These are phyloP conservation scores for Ramazzottius varieornatus DNA, from an alignment of 2,888 invertebrate species.

Conservation along the genomic window DNA sequence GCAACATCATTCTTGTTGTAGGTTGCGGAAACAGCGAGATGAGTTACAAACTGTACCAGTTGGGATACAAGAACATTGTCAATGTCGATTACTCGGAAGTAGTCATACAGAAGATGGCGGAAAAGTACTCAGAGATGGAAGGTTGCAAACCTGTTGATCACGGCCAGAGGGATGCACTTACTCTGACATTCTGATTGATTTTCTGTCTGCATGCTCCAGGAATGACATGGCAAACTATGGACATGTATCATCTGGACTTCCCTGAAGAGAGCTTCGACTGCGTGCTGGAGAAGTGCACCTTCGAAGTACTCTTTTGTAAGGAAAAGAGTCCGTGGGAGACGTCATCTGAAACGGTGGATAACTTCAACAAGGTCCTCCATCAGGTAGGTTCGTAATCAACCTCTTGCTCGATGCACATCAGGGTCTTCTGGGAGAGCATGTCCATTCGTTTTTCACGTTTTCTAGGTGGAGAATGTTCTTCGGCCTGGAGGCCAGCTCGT, in stretches of 20 bases:
- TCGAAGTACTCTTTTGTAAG: constrained; percentile 25
- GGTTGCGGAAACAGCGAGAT: constrained; percentile 26
- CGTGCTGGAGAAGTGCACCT: constrained; percentile 26
- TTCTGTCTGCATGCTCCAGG: constrained; percentile 10
- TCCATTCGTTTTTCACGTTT: too few species aligned
- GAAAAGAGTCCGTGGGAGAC: constrained; percentile 22
- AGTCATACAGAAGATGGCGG: constrained; percentile 21
- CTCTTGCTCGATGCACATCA: too few species aligned
- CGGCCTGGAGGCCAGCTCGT: not conserved
- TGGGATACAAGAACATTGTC: constrained; percentile 22
- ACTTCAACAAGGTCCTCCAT: not conserved
- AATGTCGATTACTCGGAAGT: constrained; percentile 25
- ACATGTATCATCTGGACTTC: constrained; percentile 20
- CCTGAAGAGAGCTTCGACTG: constrained; percentile 20
- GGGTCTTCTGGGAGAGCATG: too few species aligned
- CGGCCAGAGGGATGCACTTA: not conserved
- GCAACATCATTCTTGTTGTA: constrained; percentile 12
- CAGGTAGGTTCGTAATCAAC: not conserved
- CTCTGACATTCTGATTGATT: not conserved
- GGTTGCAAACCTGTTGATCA: not conserved
- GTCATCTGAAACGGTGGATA: constrained; percentile 12
- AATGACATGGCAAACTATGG: constrained; percentile 25
- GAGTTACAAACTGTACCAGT: constrained; percentile 22
- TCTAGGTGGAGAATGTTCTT: not conserved
- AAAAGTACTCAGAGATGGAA: constrained; percentile 11